Evolutionary conservation across 2,113 vertebrate genomes (phyloP).

Genomic region (Oxyura jamaicensis): DNA sequence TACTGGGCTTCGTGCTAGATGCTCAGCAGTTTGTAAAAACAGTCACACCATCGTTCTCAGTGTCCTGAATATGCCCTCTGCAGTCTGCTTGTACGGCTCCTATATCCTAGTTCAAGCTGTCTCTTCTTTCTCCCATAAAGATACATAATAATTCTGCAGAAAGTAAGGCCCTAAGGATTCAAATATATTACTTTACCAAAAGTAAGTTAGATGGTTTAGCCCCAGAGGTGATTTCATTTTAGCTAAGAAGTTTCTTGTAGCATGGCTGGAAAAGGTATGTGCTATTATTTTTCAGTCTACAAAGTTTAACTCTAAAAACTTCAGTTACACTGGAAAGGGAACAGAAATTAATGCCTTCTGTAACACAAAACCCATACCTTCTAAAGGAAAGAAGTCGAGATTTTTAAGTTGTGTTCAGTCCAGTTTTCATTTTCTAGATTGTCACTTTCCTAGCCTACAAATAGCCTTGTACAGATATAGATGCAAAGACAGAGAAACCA

Average conservation of each 20-base stretch:
- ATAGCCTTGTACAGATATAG: not conserved
- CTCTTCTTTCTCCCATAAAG: not conserved
- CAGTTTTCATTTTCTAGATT: not conserved
- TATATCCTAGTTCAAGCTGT: not conserved
- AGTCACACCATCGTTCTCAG: not conserved
- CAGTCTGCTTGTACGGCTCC: not conserved
- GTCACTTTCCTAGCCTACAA: not conserved
- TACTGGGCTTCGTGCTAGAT: not conserved
- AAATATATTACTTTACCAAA: not conserved
- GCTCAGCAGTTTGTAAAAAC: not conserved
- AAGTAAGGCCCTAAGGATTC: not conserved
- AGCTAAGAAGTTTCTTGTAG: not conserved
- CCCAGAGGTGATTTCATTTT: not conserved
- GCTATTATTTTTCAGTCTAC: not conserved
- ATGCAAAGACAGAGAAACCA: not conserved
- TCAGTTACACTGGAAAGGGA: not conserved
- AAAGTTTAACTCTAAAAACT: not conserved
- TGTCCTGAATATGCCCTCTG: not conserved
- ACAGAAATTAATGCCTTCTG: not conserved
- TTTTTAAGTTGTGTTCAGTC: not conserved
- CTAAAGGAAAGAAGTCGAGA: not conserved
- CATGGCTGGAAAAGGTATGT: not conserved
- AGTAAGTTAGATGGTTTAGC: not conserved
- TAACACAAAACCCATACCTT: not conserved
- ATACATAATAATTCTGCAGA: not conserved